These are phyloP conservation scores for Dasypolia templi DNA, from an alignment of 2,888 invertebrate species.

Conservation along the genomic window DNA sequence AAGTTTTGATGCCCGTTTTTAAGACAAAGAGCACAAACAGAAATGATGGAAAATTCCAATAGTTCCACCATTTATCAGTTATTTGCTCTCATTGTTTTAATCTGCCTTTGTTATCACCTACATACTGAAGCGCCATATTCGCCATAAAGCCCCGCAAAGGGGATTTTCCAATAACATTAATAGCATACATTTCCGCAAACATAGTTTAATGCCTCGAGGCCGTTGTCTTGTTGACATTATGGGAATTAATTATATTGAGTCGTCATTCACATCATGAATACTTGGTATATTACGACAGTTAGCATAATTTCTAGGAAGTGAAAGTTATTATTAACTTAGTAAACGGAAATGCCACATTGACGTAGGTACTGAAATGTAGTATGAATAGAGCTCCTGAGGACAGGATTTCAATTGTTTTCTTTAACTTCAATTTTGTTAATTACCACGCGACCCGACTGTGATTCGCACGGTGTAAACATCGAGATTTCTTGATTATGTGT, in stretches of 20 bases:
- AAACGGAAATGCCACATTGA: neutral
- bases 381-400: neutral
- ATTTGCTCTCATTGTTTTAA: neutral
- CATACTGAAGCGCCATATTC: neutral
- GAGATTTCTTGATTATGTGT: no score
- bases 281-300: neutral
- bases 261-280: conserved; percentile 11
- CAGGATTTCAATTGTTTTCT: neutral
- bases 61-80: neutral
- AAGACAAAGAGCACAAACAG: neutral
- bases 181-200: conserved; percentile 12
- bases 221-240: conserved; percentile 12
- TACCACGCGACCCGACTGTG: no score
- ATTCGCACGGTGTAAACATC: no score
- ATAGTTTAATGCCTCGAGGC: conserved; percentile 10
- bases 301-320: neutral
- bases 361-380: neutral
- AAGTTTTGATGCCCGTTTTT: no score
- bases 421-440: no score
- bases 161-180: conserved; percentile 22
- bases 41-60: neutral
- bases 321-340: neutral
- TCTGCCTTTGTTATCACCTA: neutral
- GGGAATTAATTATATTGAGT: conserved; percentile 12
- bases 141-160: neutral